These are phyloP conservation scores for Pristionchus fissidentatus DNA, from an alignment of 2,888 invertebrate species.

Conservation along the genomic window DNA sequence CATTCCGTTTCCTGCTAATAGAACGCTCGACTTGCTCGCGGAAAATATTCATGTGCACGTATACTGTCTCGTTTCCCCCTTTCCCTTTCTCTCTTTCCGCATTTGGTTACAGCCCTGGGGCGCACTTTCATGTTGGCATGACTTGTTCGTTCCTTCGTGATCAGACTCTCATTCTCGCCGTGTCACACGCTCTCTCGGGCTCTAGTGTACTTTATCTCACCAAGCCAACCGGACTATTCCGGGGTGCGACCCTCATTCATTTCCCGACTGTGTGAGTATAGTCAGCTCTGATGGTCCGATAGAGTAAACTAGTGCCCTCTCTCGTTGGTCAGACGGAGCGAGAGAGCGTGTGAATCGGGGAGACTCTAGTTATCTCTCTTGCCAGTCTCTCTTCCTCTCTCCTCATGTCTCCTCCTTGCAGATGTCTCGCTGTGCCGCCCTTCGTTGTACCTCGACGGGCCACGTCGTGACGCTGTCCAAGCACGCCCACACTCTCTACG, in stretches of 20 bases:
- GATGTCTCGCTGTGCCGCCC: conserved; percentile 71
- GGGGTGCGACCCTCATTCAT: no score
- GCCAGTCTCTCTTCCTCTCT: neutral
- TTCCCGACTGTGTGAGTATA: no score
- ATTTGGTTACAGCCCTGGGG: no score
- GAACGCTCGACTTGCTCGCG: no score
- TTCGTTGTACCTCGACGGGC: conserved; percentile 66
- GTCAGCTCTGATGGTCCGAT: no score
- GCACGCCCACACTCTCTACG: conserved; percentile 70
- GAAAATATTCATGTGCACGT: neutral
- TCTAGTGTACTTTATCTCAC: no score
- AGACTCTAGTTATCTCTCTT: conserved; percentile 1
- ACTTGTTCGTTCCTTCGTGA: neutral
- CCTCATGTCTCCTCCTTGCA: conserved; percentile 51
- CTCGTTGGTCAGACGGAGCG: no score
- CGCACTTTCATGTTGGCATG: neutral
- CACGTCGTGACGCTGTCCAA: conserved; percentile 70
- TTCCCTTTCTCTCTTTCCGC: neutral
- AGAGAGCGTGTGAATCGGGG: no score
- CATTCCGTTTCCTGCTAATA: no score
- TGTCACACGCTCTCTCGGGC: no score
- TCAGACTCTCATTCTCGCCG: neutral
- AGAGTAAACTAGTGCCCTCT: no score
- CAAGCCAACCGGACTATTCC: no score
- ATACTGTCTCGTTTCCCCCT: neutral